Base-by-base conservation (phyloP, 2,113 vertebrate species). In the Glaucidium brasilianum region DNA sequence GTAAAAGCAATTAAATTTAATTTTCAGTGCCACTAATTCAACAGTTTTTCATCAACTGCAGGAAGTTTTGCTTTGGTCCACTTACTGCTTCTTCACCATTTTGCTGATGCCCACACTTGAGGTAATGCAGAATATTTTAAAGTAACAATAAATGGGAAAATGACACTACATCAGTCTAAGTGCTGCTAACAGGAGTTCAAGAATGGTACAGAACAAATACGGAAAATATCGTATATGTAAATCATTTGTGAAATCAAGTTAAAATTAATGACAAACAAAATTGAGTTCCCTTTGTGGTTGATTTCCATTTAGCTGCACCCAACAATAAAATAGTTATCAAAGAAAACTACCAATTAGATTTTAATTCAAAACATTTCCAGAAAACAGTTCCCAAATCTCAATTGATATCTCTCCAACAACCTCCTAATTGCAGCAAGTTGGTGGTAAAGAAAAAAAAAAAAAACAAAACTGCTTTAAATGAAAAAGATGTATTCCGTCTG, bases 311-410 rank as follows among this genome's bases (percentile, higher is more conserved):
- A 96, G 96, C 91, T 96, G 95, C 72, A 94, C 96, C 90, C 97
- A 97, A 97, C 95, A 97, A 97, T 97, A 97, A 97, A 98, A 96
- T 55, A 97, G 91, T 96, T 98, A 97, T 97, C 96, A 97, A 97
- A 98, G 97, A 97, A 97, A 97, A 95, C 96, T 97, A 97, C 95
- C 97, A 98, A 98, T 98, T 97, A 96, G 96, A 94, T 97, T 97
- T 96, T 97, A 98, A 98, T 97, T 98, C 88, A 95, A 98, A 98
- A 96, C 97, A 98, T 96, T 94, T 97, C 92, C 95, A 94, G 83
- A 95, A 97, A 97, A 89, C 91, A 85, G 85, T 95, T 96, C 90
- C 77, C 90, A 94, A 97, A 97, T 97, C 97, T 96, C 96, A 92
- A 95, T 89, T 98, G 97, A 97, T 97, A 98, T 97, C 96, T 96